Evolutionary conservation across 2,113 vertebrate genomes (phyloP).

Genomic region (Hippocampus zosterae): DNA sequence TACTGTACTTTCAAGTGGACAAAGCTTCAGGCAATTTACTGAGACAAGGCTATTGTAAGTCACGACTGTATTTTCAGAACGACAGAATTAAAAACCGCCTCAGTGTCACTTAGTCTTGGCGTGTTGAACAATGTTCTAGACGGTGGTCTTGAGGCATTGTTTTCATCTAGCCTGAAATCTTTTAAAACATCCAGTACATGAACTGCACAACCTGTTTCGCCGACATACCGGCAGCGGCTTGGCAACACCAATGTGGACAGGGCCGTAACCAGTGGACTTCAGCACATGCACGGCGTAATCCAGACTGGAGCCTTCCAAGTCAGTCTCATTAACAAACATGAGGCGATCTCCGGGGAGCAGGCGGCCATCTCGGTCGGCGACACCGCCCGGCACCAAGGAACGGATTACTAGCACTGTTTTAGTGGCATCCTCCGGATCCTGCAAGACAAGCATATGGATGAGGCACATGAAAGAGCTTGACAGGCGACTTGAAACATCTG

Average conservation of each 20-base stretch:
- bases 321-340: slow-evolving; percentile 85
- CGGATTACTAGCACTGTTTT: slow-evolving; percentile 92
- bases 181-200: background rate
- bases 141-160: background rate
- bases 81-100: background rate
- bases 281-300: slow-evolving; percentile 88
- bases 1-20: background rate
- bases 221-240: slow-evolving; percentile 88
- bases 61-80: background rate
- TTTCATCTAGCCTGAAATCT: background rate
- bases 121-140: background rate
- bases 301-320: slow-evolving; percentile 84
- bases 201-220: background rate
- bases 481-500: background rate
- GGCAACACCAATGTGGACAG: slow-evolving; percentile 84
- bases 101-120: background rate
- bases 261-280: slow-evolving; percentile 82
- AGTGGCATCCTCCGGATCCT: slow-evolving; percentile 88
- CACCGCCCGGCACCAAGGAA: slow-evolving; percentile 86
- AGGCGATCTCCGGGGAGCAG: slow-evolving; percentile 91
- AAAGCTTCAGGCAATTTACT: background rate
- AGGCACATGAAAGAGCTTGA: background rate
- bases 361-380: slow-evolving; percentile 84
- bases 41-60: background rate
- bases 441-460: slow-evolving; percentile 4